Percentiles rank a stretch among this genome's conserved stretches.
Conservation (phyloP, 2,113 vertebrate genomes). For the Triplophysa dalaica region DNA sequence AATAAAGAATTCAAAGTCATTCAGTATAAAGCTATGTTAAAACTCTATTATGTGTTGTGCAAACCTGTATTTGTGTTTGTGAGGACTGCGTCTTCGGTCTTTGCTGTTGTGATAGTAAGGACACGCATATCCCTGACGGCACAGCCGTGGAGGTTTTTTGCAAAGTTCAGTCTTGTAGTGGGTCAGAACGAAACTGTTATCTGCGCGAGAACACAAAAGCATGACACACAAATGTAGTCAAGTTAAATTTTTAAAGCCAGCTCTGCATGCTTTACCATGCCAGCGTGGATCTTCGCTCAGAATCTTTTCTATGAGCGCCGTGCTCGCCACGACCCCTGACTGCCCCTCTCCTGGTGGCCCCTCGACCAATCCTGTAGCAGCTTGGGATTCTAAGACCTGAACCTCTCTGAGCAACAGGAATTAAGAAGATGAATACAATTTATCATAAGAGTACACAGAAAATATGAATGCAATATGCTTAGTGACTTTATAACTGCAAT, state of each 20-base stretch:
- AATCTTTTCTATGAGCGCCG: conserved; percentile 96
- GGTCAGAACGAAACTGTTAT: conserved; percentile 91
- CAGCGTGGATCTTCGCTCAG: conserved; percentile 93
- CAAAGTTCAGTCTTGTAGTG: conserved; percentile 98
- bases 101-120: conserved; percentile 98
- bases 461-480: background rate
- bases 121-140: conserved; percentile 97
- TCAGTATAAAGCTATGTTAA: background rate
- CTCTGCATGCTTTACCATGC: conserved; percentile 77
- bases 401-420: conserved; percentile 79
- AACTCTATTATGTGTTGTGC: background rate
- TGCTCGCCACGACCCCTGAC: conserved; percentile 91
- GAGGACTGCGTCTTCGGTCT: conserved; percentile 93
- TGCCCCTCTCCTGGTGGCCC: conserved; percentile 85
- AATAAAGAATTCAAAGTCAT: background rate
- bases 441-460: background rate
- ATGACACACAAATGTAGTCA: background rate
- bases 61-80: conserved; percentile 98
- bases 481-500: background rate
- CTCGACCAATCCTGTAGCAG: conserved; percentile 82
- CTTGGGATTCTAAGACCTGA: conserved; percentile 93
- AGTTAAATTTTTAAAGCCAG: background rate
- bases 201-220: conserved; percentile 62
- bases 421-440: background rate
- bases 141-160: conserved; percentile 95